Evolutionary conservation across 2,888 invertebrate genomes (phyloP).

Genomic region (Rhogogaster chlorosoma): DNA sequence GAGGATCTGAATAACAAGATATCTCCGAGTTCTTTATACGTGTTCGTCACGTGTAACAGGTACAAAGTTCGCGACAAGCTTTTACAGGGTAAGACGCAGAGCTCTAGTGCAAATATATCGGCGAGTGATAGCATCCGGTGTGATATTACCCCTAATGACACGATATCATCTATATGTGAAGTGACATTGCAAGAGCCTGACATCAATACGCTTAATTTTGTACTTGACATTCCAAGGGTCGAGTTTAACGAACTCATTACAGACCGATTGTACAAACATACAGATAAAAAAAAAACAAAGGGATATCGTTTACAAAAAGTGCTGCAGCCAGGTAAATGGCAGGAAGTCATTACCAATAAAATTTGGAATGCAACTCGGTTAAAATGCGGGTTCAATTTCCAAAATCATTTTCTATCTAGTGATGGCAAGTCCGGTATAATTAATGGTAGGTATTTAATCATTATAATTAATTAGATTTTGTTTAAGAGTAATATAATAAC

Average conservation of each 20-base stretch:
- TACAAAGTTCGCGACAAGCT: background rate
- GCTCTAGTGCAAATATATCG: background rate
- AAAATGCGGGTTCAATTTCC: constrained; percentile 51
- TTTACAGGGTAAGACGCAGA: background rate
- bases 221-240: no score
- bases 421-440: background rate
- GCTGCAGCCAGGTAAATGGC: no score
- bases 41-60: background rate
- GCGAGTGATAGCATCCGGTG: background rate
- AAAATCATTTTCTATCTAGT: constrained; percentile 10
- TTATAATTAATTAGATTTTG: no score
- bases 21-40: background rate
- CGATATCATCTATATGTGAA: background rate
- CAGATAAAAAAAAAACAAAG: no score
- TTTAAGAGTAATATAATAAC: no score
- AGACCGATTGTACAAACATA: no score
- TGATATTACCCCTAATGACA: background rate
- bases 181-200: background rate
- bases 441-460: no score
- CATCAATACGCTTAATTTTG: background rate
- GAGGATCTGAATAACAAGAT: background rate
- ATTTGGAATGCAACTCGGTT: no score
- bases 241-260: no score
- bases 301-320: no score
- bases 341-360: no score